These are phyloP conservation scores for Lates japonicus DNA, from an alignment of 2,797 vertebrate genomes.

Conservation along the genomic window DNA sequence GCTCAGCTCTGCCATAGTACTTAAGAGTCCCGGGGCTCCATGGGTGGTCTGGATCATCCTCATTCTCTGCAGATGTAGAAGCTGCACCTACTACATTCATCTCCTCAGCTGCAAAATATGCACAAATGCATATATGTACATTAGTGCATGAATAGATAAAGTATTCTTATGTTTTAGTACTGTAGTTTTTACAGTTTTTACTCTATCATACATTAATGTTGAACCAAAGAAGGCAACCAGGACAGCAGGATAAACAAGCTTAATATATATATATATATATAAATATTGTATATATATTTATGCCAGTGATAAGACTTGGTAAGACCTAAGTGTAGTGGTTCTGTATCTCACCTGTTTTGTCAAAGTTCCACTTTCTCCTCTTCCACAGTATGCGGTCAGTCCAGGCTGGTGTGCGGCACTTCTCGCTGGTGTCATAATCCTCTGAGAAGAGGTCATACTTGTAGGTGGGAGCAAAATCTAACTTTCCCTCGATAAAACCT, in stretches of 20 bases:
- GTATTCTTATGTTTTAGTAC: neutral
- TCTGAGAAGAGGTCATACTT: conserved; percentile 99
- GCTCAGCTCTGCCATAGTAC: conserved; percentile 96
- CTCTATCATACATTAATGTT: neutral
- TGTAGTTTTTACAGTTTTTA: neutral
- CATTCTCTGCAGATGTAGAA: conserved; percentile 79
- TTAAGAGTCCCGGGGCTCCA: conserved; percentile 94
- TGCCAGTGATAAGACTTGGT: neutral
- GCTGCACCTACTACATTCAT: conserved; percentile 92
- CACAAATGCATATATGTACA: conserved; percentile 10
- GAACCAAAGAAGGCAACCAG: neutral
- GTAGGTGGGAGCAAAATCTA: conserved; percentile 98
- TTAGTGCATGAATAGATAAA: neutral
- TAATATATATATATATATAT: too few relatives aligned
- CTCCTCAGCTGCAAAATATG: conserved; percentile 90
- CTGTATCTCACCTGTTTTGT: conserved; percentile 90
- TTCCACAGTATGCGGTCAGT: conserved; percentile 98
- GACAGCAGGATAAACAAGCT: neutral
- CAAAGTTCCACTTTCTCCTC: conserved; percentile 98
- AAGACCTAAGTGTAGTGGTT: neutral
- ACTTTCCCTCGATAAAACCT: conserved; percentile 94
- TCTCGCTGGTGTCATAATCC: conserved; percentile 99
- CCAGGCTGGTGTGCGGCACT: conserved; percentile 98
- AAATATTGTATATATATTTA: neutral
- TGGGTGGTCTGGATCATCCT: conserved; percentile 85